Base-by-base conservation (phyloP, 2,888 invertebrate genomes). In the Panorpa germanica region DNA sequence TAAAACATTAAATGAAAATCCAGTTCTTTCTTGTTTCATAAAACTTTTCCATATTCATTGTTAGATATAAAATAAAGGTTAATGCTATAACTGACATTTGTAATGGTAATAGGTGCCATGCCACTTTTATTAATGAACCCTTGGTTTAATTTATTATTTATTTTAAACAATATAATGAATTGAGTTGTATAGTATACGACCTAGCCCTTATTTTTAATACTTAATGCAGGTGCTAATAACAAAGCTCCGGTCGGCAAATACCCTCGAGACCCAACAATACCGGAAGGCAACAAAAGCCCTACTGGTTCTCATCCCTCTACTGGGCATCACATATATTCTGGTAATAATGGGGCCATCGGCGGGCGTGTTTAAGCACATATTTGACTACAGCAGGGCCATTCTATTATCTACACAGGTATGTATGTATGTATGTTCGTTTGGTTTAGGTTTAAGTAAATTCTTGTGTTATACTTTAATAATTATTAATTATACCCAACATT, bases 211-310 rank as follows among this genome's bases (percentile, higher is more conserved):
- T 24, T 12, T 34, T 31, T 14, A 50, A 53, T 43, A 41, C 49
- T 38, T 40, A 40, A 37, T 49, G 39, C 53, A 86, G 85, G 85
- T 91, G 29, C 62, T 93, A 38, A 88, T 93, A 47, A 90, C 88
- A 17, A 91, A 93, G 47, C 65, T 91, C 4, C 70, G 88, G 28
- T 88, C 90, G 12, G 81, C 90, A 10, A 86, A 85, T 47, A 82
- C 80, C 2, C 60, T 80, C 29, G 90, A 91, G 53, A 85, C 86
- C 4, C 78, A 85, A 43, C 90, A 90, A 51, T 83, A 82, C 51
- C 64, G 82, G 38, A 88, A 86, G 52, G 86, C 86, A 1, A 78
- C 82, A 5, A 90, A 90, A 51, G 91, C 91, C 0, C 65, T 91
- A 19, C 59, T 91, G 15, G 86, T 93, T 14, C 63, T 93, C 25